These are phyloP conservation scores for Synergus umbraculus DNA, from an alignment of 2,888 invertebrate genomes.

Conservation along the genomic window DNA sequence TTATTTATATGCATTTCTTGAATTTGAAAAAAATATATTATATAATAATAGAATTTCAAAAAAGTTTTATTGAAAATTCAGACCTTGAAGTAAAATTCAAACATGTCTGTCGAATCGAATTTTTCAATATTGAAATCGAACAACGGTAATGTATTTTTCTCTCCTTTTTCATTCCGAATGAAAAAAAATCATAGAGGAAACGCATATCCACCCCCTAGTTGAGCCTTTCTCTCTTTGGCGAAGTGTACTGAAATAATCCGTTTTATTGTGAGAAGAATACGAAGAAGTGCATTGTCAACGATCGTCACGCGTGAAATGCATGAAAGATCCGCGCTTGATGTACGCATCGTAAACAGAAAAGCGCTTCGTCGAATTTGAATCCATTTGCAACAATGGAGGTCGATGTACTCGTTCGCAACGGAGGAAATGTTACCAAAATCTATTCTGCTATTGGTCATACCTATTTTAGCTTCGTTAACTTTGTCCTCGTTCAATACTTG, in stretches of 20 bases:
- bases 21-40: too few species aligned
- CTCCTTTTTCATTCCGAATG: neutral
- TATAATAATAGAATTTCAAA: too few species aligned
- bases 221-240: neutral
- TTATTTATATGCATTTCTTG: too few species aligned
- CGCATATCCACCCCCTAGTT: neutral
- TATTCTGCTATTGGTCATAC: slow-evolving; percentile 5
- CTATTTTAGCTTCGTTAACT: slow-evolving; percentile 33
- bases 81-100: too few species aligned
- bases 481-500: slow-evolving; percentile 20
- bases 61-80: too few species aligned
- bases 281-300: slow-evolving; percentile 45
- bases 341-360: slow-evolving; percentile 56
- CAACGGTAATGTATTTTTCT: too few species aligned
- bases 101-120: too few species aligned
- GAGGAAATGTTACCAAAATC: slow-evolving; percentile 34
- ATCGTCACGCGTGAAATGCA: slow-evolving; percentile 44
- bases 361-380: slow-evolving; percentile 55
- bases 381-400: slow-evolving; percentile 57
- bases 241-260: neutral
- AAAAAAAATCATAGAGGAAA: neutral
- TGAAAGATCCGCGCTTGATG: slow-evolving; percentile 52
- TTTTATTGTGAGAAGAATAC: slow-evolving; percentile 34
- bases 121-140: too few species aligned
- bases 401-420: slow-evolving; percentile 39